Evolutionary conservation across 2,113 vertebrate species (phyloP).

Genomic region (Tilapia sparmanii): DNA sequence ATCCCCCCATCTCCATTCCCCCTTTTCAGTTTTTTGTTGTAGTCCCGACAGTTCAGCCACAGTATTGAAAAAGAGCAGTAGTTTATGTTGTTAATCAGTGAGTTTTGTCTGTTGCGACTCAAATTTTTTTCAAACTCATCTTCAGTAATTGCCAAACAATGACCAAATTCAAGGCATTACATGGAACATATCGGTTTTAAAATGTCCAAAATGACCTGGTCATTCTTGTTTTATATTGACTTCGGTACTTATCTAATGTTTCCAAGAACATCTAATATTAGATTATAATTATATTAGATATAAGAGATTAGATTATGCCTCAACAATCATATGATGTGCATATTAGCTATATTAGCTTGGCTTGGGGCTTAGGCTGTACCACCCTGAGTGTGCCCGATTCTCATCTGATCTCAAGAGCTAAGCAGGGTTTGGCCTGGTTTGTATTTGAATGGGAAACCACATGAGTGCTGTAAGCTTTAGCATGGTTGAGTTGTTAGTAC

Average conservation of each 20-base stretch:
- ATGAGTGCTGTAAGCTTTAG: background rate
- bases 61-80: background rate
- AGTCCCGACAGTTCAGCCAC: background rate
- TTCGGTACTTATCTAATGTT: background rate
- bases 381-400: background rate
- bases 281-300: background rate
- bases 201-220: background rate
- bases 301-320: background rate
- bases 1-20: rapidly evolving
- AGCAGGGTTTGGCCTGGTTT: background rate
- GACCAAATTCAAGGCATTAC: background rate
- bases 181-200: background rate
- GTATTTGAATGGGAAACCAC: background rate
- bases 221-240: background rate
- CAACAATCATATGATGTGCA: background rate
- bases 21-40: background rate
- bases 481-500: background rate
- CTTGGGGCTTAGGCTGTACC: background rate
- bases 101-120: background rate
- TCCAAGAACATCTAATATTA: background rate
- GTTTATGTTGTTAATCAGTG: background rate
- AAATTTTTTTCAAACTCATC: background rate
- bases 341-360: background rate
- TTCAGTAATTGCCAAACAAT: background rate
- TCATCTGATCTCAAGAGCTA: background rate